Conservation (phyloP, 2,888 invertebrate genomes). For the Lasioglossum zephyrum region DNA sequence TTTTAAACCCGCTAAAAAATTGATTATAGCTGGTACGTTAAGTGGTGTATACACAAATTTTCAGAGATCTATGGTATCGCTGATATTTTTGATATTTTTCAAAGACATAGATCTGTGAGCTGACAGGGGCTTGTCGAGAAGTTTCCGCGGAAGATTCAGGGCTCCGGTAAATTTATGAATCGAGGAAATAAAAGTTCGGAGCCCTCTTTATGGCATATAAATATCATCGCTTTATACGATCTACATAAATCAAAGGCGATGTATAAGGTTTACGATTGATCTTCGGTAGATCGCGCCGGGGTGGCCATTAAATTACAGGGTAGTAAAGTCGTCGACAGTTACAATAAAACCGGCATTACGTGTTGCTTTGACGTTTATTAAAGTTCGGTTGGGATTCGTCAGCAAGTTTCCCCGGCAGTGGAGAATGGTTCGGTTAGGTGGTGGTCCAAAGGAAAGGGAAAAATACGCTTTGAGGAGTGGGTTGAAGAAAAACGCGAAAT, state of each 20-base stretch:
- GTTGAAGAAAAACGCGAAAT: conserved; percentile 51
- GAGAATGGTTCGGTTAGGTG: background rate
- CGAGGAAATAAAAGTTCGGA: conserved; percentile 1
- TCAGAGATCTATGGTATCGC: background rate
- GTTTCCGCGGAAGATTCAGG: background rate
- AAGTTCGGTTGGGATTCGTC: conserved; percentile 21
- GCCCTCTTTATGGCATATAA: conserved; percentile 14
- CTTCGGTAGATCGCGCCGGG: background rate
- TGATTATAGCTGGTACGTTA: background rate
- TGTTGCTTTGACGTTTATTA: conserved; percentile 40
- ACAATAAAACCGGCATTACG: conserved; percentile 18
- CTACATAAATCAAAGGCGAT: background rate
- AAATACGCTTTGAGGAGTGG: background rate
- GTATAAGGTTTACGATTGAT: background rate
- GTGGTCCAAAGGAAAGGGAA: background rate
- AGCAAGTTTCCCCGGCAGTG: background rate
- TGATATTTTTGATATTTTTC: background rate
- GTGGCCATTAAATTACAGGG: conserved; percentile 4
- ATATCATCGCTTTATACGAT: background rate
- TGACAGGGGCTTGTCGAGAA: background rate
- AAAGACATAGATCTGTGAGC: background rate
- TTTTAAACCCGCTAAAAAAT: too few relatives aligned
- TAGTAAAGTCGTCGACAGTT: conserved; percentile 9
- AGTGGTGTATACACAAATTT: background rate
- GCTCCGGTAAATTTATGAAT: background rate